A percentile compares a stretch with the other conserved stretches of the same genome.
phyloP scores from a whole-genome alignment of 1,140 invertebrate genomes.

The Tetramorium simillimum region DNA sequence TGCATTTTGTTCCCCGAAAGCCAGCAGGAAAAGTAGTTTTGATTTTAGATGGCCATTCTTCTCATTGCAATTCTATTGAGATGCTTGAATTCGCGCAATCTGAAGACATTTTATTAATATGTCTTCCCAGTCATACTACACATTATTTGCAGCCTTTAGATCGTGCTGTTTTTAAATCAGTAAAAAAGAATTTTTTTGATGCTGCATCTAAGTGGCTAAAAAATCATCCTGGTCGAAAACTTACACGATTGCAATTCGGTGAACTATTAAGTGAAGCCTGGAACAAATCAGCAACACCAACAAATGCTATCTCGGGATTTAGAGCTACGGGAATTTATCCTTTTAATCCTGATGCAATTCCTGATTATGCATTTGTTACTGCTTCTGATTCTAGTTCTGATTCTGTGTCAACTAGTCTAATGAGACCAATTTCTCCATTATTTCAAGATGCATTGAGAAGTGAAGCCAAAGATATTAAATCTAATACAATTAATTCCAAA shows the following conservation, averaged over 20 bases:
- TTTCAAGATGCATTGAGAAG: neutral
- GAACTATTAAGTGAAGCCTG: neutral
- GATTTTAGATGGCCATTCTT: neutral
- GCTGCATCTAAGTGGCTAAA: neutral
- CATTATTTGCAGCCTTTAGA: neutral
- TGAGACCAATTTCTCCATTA: neutral
- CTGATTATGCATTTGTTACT: neutral
- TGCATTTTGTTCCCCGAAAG: neutral
- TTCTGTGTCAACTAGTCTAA: neutral
- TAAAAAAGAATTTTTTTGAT: neutral
- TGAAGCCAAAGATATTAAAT: neutral
- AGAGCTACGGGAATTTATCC: neutral
- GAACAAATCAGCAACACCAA: neutral
- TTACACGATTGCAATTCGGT: neutral
- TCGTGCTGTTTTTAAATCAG: neutral
- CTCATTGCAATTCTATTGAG: slow-evolving; percentile 6
- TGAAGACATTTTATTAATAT: neutral
- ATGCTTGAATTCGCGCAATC: neutral
- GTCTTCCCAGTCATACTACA: neutral
- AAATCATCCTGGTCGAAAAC: neutral
- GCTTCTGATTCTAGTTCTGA: neutral
- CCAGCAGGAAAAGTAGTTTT: neutral
- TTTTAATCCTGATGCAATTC: neutral
- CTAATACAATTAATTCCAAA: neutral
- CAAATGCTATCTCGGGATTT: neutral